phyloP scores from a whole-genome alignment of 2,888 invertebrate species.

The Sinhomidia bicolor region DNA sequence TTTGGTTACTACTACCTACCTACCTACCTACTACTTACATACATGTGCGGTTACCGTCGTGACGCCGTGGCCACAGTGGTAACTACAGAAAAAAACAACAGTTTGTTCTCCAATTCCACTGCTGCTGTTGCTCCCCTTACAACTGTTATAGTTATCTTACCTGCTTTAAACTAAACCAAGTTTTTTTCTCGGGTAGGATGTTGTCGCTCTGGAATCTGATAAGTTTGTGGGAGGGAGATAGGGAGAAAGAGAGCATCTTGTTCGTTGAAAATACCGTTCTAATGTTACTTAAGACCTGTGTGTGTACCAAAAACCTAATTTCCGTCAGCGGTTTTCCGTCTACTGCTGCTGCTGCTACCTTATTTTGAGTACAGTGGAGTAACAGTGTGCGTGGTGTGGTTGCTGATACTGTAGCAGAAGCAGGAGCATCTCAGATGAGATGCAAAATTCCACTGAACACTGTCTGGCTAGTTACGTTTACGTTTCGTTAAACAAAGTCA shows the following conservation, averaged over 20 bases:
- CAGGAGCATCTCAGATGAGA: background rate
- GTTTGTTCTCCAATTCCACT: background rate
- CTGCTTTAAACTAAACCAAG: background rate
- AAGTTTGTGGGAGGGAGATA: background rate
- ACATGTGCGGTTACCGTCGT: constrained; percentile 9
- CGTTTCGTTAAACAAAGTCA: constrained; percentile 15
- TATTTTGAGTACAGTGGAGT: too few species aligned
- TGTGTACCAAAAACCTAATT: constrained; percentile 2
- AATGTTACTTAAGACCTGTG: constrained; percentile 20
- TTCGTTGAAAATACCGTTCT: constrained; percentile 1
- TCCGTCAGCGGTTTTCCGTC: constrained; percentile 14
- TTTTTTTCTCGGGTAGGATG: background rate
- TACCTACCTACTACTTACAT: too few species aligned
- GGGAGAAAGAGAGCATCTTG: background rate
- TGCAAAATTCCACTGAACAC: background rate
- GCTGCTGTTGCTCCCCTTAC: too few species aligned
- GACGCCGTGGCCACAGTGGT: too few species aligned
- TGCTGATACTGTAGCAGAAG: background rate
- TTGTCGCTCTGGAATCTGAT: constrained; percentile 7
- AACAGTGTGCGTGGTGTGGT: too few species aligned
- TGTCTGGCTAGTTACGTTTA: background rate
- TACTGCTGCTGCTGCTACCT: background rate
- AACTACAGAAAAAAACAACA: background rate
- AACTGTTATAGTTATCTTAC: too few species aligned
- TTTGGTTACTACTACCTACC: too few species aligned